Conservation (phyloP, 2,797 vertebrate species). For the Peromyscus melanophrys region DNA sequence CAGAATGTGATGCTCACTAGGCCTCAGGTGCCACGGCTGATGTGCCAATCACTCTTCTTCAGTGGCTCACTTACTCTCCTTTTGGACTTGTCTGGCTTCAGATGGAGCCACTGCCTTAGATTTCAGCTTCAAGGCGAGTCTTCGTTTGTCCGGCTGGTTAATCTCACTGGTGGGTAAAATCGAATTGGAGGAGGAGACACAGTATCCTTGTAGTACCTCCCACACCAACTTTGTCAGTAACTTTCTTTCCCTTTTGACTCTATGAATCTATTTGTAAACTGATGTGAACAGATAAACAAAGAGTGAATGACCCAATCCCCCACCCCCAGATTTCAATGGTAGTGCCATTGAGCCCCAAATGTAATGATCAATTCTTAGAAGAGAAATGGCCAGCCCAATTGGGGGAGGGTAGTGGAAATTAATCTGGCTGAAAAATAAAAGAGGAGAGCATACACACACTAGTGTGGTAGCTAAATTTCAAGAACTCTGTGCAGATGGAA, state of each 20-base stretch:
- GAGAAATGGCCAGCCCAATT: background rate
- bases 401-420: background rate
- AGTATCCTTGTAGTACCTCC: background rate
- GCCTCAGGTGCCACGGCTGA: background rate
- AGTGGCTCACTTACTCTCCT: background rate
- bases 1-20: no score
- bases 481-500: background rate
- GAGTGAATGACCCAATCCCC: background rate
- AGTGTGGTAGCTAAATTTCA: background rate
- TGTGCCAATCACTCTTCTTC: background rate
- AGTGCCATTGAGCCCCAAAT: background rate
- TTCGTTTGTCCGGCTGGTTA: background rate
- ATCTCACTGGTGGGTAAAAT: background rate
- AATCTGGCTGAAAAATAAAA: background rate
- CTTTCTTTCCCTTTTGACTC: background rate
- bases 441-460: background rate
- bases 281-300: slow-evolving; percentile 32
- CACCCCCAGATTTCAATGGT: background rate
- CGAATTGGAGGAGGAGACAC: background rate
- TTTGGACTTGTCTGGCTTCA: background rate
- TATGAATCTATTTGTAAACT: background rate
- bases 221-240: background rate
- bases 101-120: background rate
- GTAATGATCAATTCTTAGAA: slow-evolving; percentile 1
- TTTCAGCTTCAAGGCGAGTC: background rate